Conservation (phyloP, 2,113 vertebrate genomes). For the Aptenodytes patagonicus region DNA sequence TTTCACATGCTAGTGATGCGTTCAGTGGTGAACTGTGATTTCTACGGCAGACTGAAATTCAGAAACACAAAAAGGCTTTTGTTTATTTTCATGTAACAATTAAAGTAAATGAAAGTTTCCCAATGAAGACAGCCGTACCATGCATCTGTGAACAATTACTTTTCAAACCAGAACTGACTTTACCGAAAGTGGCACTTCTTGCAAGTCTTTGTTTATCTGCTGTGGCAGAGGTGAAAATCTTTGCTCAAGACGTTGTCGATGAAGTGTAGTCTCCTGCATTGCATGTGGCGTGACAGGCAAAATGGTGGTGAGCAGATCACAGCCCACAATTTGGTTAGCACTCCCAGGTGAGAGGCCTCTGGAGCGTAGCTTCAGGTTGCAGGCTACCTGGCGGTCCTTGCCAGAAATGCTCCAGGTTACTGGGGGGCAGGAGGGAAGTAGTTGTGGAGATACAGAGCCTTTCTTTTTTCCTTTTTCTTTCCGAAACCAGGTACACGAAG, state of each 20-base stretch:
- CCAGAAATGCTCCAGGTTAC: not conserved
- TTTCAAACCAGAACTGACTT: not conserved
- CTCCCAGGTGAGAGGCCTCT: not conserved
- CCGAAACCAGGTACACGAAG: not conserved
- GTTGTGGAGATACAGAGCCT: not conserved
- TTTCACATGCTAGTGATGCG: not conserved
- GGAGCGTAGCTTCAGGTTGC: not conserved
- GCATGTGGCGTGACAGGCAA: not conserved
- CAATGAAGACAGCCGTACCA: not conserved
- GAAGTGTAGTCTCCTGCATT: not conserved
- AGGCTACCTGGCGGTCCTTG: not conserved
- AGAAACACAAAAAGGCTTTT: not conserved
- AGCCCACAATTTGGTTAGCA: not conserved
- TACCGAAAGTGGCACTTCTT: not conserved
- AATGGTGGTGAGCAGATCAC: not conserved
- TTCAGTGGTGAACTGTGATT: not conserved
- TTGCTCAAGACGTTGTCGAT: not conserved
- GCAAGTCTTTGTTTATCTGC: not conserved
- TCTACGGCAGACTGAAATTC: not conserved
- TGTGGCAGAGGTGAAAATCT: not conserved
- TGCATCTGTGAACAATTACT: not conserved
- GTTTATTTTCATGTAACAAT: not conserved
- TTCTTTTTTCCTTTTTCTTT: not conserved
- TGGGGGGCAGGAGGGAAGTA: not conserved
- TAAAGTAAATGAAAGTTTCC: not conserved